Base-by-base conservation (phyloP, 2,113 vertebrate species). In the Syngnathus floridae region DNA sequence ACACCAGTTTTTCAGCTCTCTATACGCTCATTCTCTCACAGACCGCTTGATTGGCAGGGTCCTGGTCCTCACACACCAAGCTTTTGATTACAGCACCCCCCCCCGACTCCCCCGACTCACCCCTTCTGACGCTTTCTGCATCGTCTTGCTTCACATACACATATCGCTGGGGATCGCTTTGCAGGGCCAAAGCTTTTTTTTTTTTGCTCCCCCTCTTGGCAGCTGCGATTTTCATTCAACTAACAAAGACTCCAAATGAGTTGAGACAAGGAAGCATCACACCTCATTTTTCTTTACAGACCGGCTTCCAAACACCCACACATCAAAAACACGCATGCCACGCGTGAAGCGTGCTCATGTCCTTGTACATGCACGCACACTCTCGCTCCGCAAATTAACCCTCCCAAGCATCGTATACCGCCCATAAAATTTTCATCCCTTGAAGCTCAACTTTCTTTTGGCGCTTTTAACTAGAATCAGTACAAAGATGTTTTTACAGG, bases 11-110 rank as follows among this genome's bases (percentile, higher is more conserved):
- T 73, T 83, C 75, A 77, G 76, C 58, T 81, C 82, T 78, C 82
- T 13, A 14, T 78, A 88, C 84, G 79, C 80, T 83, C 78, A 84
- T 91, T 90, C 63, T 84, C 64, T 71, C 69, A 64, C 80, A 83
- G 46, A 67, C 70, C 26, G 66, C 67, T 78, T 93, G 93, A 94
- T 89, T 94, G 93, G 89, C 93, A 86, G 90, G 90, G 87, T 90
- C 84, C 87, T 93, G 91, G 89, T 89, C 86, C 67, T 85, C 65
- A 78, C 76, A 70, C 79, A 88, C 84, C 92, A 81, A 78, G 83
- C 66, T 81, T 86, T 89, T 91, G 86, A 90, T 91, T 88, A 90
- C 86, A 74, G 82, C 88, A 89, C 90, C 85, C 41, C 1, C 21
- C 46, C 38, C 19, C 38, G 13, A 12, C 10, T 7, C 59, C 59